Evolutionary conservation across 1,140 invertebrate species (phyloP).

Genomic region (Anastatus disparis): DNA sequence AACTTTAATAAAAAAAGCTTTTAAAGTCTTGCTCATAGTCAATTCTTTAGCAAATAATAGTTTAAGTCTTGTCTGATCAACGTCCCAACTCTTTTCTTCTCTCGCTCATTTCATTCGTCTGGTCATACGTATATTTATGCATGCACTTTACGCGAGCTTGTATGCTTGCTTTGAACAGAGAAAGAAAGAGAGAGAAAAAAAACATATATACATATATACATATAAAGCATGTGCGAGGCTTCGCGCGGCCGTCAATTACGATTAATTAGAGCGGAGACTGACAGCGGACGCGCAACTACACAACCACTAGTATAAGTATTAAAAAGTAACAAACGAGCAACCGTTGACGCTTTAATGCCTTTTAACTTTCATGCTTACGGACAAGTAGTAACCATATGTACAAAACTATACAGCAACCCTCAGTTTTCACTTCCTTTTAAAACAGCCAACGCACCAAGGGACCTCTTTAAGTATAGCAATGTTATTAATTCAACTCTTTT

Average conservation of each 20-base stretch:
- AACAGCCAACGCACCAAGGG: neutral
- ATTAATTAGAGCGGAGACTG: conserved; percentile 68
- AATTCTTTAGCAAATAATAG: too few relatives aligned
- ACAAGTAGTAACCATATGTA: neutral
- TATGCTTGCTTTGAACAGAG: conserved; percentile 30
- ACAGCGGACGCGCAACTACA: conserved; percentile 62
- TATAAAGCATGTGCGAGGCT: conserved; percentile 62
- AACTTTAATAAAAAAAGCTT: too few relatives aligned
- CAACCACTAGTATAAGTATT: conserved; percentile 40
- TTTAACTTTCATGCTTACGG: conserved; percentile 56
- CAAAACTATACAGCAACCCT: neutral
- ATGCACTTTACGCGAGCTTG: conserved; percentile 33
- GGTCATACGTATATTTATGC: conserved; percentile 10
- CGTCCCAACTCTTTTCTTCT: too few relatives aligned
- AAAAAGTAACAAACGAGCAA: neutral
- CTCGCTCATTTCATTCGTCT: too few relatives aligned
- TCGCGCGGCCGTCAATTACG: conserved; percentile 65
- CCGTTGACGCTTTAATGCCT: conserved; percentile 53
- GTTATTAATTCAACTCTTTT: too few relatives aligned
- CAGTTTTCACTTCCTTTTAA: neutral
- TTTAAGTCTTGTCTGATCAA: too few relatives aligned
- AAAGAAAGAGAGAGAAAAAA: too few relatives aligned
- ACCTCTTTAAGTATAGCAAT: too few relatives aligned
- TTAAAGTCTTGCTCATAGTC: too few relatives aligned
- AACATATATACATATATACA: too few relatives aligned